A percentile compares a stretch with the other conserved stretches of the same genome.
Evolutionary conservation across 2,113 vertebrate species (phyloP).

Genomic region (Thermophis baileyi): DNA sequence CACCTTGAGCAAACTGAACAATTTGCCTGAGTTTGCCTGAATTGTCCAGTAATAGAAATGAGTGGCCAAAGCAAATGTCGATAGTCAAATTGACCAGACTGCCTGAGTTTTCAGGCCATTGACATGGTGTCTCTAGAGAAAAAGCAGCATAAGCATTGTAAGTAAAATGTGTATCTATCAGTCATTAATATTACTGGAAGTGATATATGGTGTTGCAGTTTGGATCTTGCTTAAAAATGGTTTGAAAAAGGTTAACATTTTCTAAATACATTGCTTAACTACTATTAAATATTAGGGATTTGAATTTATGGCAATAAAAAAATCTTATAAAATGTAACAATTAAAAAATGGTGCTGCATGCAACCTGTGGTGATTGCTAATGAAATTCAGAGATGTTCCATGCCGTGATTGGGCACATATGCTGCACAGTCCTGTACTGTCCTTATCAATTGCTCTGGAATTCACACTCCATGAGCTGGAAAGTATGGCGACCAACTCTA

Average conservation of each 20-base stretch:
- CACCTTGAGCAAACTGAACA: background rate
- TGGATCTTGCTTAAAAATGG: background rate
- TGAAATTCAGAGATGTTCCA: background rate
- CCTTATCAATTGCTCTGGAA: background rate
- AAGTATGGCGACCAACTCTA: background rate
- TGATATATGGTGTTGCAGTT: background rate
- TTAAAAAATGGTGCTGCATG: background rate
- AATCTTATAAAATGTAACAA: background rate
- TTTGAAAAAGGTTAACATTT: background rate
- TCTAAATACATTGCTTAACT: background rate
- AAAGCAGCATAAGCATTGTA: background rate
- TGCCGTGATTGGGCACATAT: background rate
- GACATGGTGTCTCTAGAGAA: background rate
- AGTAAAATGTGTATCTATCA: background rate
- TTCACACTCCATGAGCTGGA: background rate
- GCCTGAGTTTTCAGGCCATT: background rate
- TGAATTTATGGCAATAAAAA: background rate
- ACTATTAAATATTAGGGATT: background rate
- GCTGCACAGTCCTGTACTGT: background rate
- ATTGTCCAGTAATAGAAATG: background rate
- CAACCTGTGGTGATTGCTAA: background rate
- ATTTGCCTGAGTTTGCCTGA: background rate
- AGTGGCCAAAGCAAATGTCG: background rate
- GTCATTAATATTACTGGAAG: background rate
- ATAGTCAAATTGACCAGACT: background rate